Percentiles rank a stretch among this genome's conserved stretches.
These are phyloP conservation scores for Drosophila histrio DNA, from an alignment of 2,888 invertebrate species.

Conservation along the genomic window DNA sequence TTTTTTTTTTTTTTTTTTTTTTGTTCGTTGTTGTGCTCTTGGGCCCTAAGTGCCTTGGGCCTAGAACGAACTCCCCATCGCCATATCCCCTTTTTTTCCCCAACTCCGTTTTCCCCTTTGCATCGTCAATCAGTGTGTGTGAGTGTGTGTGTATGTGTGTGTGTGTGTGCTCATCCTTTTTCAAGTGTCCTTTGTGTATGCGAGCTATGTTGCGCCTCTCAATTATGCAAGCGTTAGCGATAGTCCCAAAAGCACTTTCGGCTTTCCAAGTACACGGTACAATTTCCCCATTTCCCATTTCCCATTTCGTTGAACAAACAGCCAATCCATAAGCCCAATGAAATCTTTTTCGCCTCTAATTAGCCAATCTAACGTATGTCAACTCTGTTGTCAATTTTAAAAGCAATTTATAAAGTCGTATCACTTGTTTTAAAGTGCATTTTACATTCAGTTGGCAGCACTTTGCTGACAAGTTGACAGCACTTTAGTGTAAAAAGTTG, in stretches of 20 bases:
- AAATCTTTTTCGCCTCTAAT: slow-evolving; percentile 5
- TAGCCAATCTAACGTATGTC: not conserved
- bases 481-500: not conserved
- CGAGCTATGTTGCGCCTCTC: slow-evolving; percentile 41
- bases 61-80: slow-evolving; percentile 11
- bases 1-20: not conserved
- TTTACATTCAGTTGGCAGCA: slow-evolving; percentile 1
- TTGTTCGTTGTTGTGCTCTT: slow-evolving; percentile 6
- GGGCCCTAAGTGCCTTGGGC: slow-evolving; percentile 44
- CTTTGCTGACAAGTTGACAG: not conserved
- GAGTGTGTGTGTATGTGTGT: slow-evolving; percentile 13
- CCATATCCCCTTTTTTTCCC: not conserved
- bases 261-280: slow-evolving; percentile 7
- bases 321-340: slow-evolving; percentile 25
- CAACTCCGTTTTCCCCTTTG: too few relatives aligned
- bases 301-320: slow-evolving; percentile 22
- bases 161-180: slow-evolving; percentile 39
- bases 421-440: not conserved
- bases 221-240: slow-evolving; percentile 61
- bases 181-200: slow-evolving; percentile 52
- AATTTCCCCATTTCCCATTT: not conserved
- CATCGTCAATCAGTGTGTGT: not conserved
- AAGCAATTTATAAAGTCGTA: not conserved
- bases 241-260: slow-evolving; percentile 45
- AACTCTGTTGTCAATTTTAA: not conserved